A percentile compares a stretch with the other conserved stretches of the same genome.
phyloP scores from a whole-genome alignment of 2,888 invertebrate species.

The Calliscelio sp. region DNA sequence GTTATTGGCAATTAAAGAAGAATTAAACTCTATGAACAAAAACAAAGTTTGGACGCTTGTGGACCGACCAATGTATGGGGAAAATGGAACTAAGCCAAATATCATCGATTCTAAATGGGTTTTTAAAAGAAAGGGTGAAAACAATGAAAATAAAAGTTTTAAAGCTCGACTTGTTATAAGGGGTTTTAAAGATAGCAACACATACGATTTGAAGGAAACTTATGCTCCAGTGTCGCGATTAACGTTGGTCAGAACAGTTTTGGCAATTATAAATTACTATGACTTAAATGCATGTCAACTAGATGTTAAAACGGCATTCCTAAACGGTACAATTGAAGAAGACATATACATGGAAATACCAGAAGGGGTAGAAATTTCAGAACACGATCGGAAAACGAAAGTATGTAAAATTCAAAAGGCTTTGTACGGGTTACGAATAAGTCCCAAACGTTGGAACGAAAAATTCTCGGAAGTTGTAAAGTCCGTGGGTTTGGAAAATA shows the following conservation, averaged over 20 bases:
- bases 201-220: slow-evolving; percentile 4
- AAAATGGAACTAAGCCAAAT: not conserved
- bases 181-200: slow-evolving; percentile 4
- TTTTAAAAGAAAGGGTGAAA: not conserved
- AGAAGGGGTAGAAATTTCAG: not conserved
- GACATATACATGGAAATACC: slow-evolving; percentile 22
- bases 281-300: not conserved
- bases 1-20: slow-evolving; percentile 38
- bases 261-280: not conserved
- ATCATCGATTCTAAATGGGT: slow-evolving; percentile 2
- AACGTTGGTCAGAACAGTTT: not conserved
- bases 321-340: not conserved
- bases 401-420: slow-evolving; percentile 16
- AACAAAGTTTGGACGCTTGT: slow-evolving; percentile 52
- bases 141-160: not conserved
- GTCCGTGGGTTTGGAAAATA: slow-evolving; percentile 59
- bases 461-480: slow-evolving; percentile 58
- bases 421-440: slow-evolving; percentile 6
- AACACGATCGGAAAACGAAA: not conserved
- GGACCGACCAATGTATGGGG: not conserved
- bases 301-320: not conserved
- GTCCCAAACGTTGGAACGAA: slow-evolving; percentile 64
- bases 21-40: slow-evolving; percentile 48
- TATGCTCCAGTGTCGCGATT: slow-evolving; percentile 4
- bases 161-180: slow-evolving; percentile 12